These are phyloP conservation scores for Engraulis encrasicolus DNA, from an alignment of 2,113 vertebrate genomes.

Conservation along the genomic window DNA sequence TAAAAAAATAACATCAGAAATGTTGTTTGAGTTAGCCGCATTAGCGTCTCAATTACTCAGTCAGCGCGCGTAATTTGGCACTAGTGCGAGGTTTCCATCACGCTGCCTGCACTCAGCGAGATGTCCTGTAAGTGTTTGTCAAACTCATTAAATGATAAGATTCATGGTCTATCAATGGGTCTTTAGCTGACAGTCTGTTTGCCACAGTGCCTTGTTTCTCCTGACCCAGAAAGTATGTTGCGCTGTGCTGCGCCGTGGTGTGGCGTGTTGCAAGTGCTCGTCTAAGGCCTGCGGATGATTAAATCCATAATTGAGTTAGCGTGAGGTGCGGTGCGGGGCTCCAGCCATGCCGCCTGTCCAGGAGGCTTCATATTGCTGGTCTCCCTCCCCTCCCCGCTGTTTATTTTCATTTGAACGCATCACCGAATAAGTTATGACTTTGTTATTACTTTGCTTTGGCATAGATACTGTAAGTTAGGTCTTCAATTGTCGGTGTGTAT, in stretches of 20 bases:
- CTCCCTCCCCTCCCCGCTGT: neutral
- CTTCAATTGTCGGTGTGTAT: too few species aligned
- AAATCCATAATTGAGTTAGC: neutral
- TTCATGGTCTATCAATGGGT: neutral
- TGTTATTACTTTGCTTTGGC: too few species aligned
- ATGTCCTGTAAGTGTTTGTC: neutral
- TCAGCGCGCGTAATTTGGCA: neutral
- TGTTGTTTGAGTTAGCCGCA: neutral
- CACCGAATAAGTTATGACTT: too few species aligned
- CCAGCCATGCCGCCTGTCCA: neutral
- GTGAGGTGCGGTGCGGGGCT: neutral
- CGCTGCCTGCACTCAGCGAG: neutral
- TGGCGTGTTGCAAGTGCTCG: neutral
- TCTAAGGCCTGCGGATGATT: neutral
- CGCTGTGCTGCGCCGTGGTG: too few species aligned
- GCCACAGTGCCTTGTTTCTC: constrained; percentile 9
- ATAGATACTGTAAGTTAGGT: too few species aligned
- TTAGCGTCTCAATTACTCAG: neutral
- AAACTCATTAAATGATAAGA: constrained; percentile 15
- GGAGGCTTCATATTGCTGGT: neutral
- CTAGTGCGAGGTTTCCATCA: neutral
- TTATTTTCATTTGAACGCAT: neutral
- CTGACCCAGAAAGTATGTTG: constrained; percentile 10
- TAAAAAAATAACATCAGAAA: neutral
- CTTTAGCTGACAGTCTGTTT: constrained; percentile 2